Conservation (phyloP, 92 coral and sea anemone genomes). For the Porites cylindrica region DNA sequence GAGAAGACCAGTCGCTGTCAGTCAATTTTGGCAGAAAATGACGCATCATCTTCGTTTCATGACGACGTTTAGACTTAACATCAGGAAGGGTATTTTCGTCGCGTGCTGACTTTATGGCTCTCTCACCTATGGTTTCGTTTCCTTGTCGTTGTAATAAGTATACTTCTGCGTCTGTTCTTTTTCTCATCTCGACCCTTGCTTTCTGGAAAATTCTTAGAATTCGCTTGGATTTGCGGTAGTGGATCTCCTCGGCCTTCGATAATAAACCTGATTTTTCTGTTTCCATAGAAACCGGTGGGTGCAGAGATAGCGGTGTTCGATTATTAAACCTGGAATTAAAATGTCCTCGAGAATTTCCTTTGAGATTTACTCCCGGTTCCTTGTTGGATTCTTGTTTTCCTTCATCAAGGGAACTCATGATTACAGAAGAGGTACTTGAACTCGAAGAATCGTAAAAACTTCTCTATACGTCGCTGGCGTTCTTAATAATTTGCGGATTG, state of each 20-base stretch:
- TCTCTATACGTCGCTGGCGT: not conserved
- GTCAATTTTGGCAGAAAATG: conserved; percentile 14
- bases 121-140: conserved; percentile 35
- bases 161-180: not conserved
- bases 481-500: not conserved
- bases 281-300: conserved; percentile 37
- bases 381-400: conserved; percentile 12
- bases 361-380: not conserved
- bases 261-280: conserved; percentile 18
- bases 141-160: not conserved
- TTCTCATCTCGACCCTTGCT: not conserved
- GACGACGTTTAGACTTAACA: not conserved
- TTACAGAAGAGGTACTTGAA: not conserved
- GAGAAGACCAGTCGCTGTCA: not conserved
- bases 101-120: conserved; percentile 22
- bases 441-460: not conserved
- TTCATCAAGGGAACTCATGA: not conserved
- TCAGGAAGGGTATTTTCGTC: conserved; percentile 27
- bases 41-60: not conserved
- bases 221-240: not conserved
- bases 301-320: conserved; percentile 28
- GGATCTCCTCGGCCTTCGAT: not conserved
- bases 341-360: conserved; percentile 14
- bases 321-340: conserved; percentile 37
- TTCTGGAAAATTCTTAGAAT: conserved; percentile 1